These are phyloP conservation scores for Limosa lapponica DNA, from an alignment of 2,797 vertebrate genomes.

Conservation along the genomic window DNA sequence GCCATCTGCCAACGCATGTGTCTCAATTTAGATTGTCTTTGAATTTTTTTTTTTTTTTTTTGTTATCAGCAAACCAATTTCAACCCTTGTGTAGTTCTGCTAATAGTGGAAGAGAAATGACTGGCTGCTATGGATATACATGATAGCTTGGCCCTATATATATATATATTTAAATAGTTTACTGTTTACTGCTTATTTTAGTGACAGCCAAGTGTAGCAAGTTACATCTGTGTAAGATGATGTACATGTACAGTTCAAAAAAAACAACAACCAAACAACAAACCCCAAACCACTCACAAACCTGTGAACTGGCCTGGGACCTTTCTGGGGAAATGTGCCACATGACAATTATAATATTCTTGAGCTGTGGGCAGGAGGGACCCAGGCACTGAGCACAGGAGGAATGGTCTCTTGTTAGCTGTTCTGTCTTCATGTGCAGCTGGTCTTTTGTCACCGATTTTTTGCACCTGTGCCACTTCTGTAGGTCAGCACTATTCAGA, in stretches of 20 bases:
- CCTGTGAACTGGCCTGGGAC: neutral
- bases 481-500: neutral
- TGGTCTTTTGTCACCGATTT: neutral
- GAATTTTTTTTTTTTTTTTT: neutral
- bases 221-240: neutral
- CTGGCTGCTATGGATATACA: neutral
- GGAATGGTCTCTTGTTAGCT: neutral
- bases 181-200: neutral
- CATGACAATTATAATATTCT: neutral
- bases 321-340: neutral
- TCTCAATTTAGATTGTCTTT: neutral
- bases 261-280: neutral
- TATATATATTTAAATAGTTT: no score
- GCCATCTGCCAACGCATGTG: neutral
- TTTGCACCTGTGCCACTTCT: neutral
- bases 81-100: neutral
- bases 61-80: neutral
- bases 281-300: neutral
- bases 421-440: neutral
- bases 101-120: neutral
- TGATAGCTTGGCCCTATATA: fast-evolving
- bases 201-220: neutral
- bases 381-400: neutral
- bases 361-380: neutral
- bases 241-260: neutral